Evolutionary conservation across 2,113 vertebrate species (phyloP).

Genomic region (Scortum barcoo): DNA sequence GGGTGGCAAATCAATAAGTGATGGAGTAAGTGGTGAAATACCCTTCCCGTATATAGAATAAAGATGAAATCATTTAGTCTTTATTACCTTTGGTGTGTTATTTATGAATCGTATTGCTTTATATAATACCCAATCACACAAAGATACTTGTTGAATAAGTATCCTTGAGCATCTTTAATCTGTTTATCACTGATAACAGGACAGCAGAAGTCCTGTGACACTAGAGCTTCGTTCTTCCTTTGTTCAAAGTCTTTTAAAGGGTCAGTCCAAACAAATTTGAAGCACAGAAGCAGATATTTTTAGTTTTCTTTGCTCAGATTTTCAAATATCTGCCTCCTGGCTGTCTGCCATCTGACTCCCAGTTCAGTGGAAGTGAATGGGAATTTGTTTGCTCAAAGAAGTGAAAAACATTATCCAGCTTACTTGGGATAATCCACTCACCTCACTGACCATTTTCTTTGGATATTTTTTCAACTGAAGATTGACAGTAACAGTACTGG

Average conservation of each 20-base stretch:
- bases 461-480: neutral
- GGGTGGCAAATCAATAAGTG: constrained; percentile 20
- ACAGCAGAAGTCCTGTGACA: neutral
- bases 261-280: neutral
- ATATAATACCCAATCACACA: constrained; percentile 2
- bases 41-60: neutral
- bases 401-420: neutral
- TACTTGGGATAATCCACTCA: neutral
- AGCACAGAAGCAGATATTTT: neutral
- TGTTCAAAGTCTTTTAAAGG: neutral
- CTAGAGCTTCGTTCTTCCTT: neutral
- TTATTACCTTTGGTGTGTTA: neutral
- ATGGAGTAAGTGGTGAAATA: constrained; percentile 7
- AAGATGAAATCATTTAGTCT: constrained; percentile 5
- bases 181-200: neutral
- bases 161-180: neutral
- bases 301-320: neutral
- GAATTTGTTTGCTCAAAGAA: neutral
- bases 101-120: neutral
- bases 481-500: neutral
- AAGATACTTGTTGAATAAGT: neutral
- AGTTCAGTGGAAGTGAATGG: neutral
- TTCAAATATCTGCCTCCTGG: neutral
- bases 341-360: neutral
- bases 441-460: neutral